A percentile compares a stretch with the other conserved stretches of the same genome.
Evolutionary conservation across 2,113 vertebrate species (phyloP).

Genomic region (Tychaedon coryphoeus): DNA sequence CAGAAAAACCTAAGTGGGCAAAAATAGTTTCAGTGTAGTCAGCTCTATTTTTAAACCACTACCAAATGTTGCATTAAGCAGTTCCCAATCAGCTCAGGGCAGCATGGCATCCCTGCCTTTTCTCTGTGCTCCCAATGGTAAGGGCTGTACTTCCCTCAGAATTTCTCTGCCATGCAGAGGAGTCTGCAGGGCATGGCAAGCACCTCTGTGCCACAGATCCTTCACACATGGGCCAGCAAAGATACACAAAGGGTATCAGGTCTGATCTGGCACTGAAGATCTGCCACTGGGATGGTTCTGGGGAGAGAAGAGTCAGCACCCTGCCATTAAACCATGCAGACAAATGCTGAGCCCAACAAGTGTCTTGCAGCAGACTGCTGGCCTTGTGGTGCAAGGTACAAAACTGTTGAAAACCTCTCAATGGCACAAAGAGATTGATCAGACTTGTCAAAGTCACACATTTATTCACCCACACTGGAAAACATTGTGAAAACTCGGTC

Average conservation of each 20-base stretch:
- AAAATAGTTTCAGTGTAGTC: neutral
- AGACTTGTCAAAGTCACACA: neutral
- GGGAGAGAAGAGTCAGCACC: neutral
- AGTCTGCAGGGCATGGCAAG: neutral
- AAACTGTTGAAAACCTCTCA: neutral
- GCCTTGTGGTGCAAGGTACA: neutral
- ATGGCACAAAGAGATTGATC: neutral
- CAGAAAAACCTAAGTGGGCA: neutral
- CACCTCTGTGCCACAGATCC: neutral
- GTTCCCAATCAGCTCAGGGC: neutral
- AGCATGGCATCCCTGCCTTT: neutral
- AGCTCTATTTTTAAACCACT: neutral
- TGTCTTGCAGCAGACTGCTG: neutral
- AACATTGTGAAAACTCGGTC: neutral
- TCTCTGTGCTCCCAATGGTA: neutral
- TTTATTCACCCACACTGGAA: neutral
- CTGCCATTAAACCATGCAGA: neutral
- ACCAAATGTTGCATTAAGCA: neutral
- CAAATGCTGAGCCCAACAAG: neutral
- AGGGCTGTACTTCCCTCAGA: neutral
- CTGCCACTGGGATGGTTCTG: neutral
- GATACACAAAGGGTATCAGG: neutral
- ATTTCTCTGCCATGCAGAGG: neutral
- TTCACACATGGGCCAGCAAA: neutral
- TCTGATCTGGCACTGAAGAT: neutral